Evolutionary conservation across 2,113 vertebrate genomes (phyloP), one percentile per base, ranked within the genome.

Genomic region (Xiphias gladius): DNA sequence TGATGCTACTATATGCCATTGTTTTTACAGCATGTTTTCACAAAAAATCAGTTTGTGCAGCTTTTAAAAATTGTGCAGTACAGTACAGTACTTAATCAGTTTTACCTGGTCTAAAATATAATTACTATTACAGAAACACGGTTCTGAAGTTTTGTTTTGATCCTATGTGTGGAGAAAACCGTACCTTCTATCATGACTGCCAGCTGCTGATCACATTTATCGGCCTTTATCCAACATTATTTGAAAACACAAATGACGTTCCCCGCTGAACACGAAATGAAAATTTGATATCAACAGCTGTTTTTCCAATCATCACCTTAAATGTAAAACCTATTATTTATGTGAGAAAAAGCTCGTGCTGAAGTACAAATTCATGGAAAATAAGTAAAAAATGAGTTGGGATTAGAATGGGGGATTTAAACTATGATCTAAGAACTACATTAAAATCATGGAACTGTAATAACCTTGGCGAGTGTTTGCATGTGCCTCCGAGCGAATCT

Each of bases 381-480:
- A 12, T 8, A 37, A 20, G 7, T 20, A 12, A 16, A n/a, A 54
- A 32, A 19, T 5, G 2, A 26, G 0, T 32, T 69, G 1, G 17
- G 46, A 50, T 32, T 43, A 39, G 5, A 17, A 58, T 20, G 17
- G 16, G 19, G 24, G 43, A 54, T 7, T 66, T 11, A 64, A 74
- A 10, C 28, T 30, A 7, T 12, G n/a, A 37, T 11, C 0, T 3
- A n/a, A 52, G 20, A 50, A 26, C 16, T 30, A 24, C 37, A 43
- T 26, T 16, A 4, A 35, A 54, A 14, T 61, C 12, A 19, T n/a
- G 3, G 39, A n/a, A 19, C 52, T 64, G 28, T 73, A 69, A 69
- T 65, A 66, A 79, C 78, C 74, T 82, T 73, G 71, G 37, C 28
- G 2, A 73, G 32, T 50, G 41, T 68, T 14, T 79, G 71, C n/a